Evolutionary conservation across 1,140 invertebrate species (phyloP).

Genomic region (Theocolax elegans): DNA sequence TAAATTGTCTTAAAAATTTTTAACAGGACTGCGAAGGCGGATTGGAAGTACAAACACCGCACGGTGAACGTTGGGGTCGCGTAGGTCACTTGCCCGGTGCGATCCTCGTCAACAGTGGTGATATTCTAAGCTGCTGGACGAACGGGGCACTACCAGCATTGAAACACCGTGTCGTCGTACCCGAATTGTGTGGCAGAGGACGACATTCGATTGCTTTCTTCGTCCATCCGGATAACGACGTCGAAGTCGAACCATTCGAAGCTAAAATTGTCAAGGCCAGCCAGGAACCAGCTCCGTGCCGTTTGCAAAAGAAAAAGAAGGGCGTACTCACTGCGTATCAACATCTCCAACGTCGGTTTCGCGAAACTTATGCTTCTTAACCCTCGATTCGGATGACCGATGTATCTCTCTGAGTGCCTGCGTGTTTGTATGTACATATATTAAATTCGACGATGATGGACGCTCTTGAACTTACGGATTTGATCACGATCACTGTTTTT

Average conservation of each 20-base stretch:
- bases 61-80: slow-evolving; percentile 77
- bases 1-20: too few relatives aligned
- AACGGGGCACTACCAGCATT: slow-evolving; percentile 76
- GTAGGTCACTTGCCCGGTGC: slow-evolving; percentile 83
- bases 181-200: slow-evolving; percentile 71
- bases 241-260: slow-evolving; percentile 70
- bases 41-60: slow-evolving; percentile 72
- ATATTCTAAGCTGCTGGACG: slow-evolving; percentile 82
- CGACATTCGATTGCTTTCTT: slow-evolving; percentile 82
- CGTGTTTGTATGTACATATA: too few relatives aligned
- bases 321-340: slow-evolving; percentile 76
- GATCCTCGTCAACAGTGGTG: slow-evolving; percentile 82
- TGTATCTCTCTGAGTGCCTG: too few relatives aligned
- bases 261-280: slow-evolving; percentile 61
- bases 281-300: slow-evolving; percentile 56
- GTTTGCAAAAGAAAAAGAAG: slow-evolving; percentile 66
- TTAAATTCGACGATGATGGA: too few relatives aligned
- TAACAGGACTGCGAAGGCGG: slow-evolving; percentile 74
- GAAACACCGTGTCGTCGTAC: slow-evolving; percentile 79
- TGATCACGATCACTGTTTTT: too few relatives aligned
- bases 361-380: slow-evolving; percentile 75
- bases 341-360: slow-evolving; percentile 75
- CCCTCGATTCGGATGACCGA: too few relatives aligned
- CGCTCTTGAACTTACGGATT: too few relatives aligned
- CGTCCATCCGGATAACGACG: slow-evolving; percentile 77